phyloP scores from a whole-genome alignment of 2,888 invertebrate species.

The Glaucopsyche alexis region DNA sequence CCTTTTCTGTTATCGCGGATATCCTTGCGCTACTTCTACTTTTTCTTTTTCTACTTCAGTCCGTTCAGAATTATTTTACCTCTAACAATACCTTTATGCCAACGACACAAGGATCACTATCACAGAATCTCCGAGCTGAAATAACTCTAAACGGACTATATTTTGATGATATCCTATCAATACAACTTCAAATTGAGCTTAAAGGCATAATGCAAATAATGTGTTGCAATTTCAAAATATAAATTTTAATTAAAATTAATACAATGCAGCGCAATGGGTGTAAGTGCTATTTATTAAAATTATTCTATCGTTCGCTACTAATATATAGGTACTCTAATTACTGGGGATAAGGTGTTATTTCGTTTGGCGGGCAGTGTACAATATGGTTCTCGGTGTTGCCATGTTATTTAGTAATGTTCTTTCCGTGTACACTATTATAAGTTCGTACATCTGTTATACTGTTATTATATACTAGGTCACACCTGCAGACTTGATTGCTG shows the following conservation, averaged over 20 bases:
- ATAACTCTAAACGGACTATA: no score
- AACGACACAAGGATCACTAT: no score
- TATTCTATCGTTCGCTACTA: background rate
- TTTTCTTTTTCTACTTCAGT: no score
- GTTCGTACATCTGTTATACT: background rate
- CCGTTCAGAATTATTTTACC: no score
- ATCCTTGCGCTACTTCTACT: no score
- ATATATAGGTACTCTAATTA: background rate
- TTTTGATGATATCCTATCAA: background rate
- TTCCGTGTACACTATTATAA: constrained; percentile 16
- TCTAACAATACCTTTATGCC: no score
- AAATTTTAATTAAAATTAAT: constrained; percentile 16
- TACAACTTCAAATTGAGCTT: background rate
- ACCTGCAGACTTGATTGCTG: background rate
- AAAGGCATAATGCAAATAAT: background rate
- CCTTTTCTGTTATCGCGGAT: no score
- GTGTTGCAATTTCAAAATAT: constrained; percentile 9
- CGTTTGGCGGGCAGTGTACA: background rate
- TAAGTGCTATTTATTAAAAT: constrained; percentile 18
- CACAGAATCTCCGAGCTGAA: no score
- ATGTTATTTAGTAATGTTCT: constrained; percentile 23
- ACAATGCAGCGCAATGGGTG: background rate
- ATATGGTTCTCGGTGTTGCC: constrained; percentile 8
- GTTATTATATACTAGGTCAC: background rate
- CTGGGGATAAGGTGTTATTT: background rate